phyloP scores from a whole-genome alignment of 1,140 invertebrate genomes.

The Hermetia illucens region DNA sequence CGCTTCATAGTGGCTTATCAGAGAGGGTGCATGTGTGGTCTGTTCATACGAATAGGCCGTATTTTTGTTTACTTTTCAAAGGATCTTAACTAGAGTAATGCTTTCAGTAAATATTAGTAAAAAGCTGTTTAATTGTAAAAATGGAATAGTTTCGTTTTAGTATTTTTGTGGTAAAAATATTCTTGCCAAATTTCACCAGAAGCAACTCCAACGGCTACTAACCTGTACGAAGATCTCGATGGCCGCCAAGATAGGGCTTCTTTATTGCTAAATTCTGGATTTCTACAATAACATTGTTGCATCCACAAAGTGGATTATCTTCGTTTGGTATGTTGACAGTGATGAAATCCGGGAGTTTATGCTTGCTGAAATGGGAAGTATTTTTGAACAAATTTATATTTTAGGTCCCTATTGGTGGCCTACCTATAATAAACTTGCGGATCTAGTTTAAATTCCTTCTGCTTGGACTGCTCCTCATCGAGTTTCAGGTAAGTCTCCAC shows the following conservation, averaged over 20 bases:
- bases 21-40: too few species aligned
- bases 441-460: conserved; percentile 11
- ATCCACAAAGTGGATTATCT: conserved; percentile 22
- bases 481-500: conserved; percentile 18
- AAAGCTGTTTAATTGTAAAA: too few species aligned
- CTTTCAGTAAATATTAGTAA: too few species aligned
- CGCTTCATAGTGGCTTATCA: too few species aligned
- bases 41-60: too few species aligned
- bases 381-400: too few species aligned
- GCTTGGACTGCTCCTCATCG: background rate
- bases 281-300: conserved; percentile 34
- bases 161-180: too few species aligned
- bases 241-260: conserved; percentile 44
- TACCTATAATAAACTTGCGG: conserved; percentile 25
- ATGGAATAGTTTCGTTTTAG: too few species aligned
- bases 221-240: conserved; percentile 32
- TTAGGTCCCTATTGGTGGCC: conserved; percentile 6
- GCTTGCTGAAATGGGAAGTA: conserved; percentile 14
- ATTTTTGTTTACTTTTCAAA: too few species aligned
- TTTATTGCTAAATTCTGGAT: conserved; percentile 35
- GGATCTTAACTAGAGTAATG: too few species aligned
- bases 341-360: conserved; percentile 32
- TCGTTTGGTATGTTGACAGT: conserved; percentile 31
- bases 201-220: too few species aligned
- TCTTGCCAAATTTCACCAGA: too few species aligned